phyloP scores from a whole-genome alignment of 2,113 vertebrate species.

The Rhodinocichla rosea region DNA sequence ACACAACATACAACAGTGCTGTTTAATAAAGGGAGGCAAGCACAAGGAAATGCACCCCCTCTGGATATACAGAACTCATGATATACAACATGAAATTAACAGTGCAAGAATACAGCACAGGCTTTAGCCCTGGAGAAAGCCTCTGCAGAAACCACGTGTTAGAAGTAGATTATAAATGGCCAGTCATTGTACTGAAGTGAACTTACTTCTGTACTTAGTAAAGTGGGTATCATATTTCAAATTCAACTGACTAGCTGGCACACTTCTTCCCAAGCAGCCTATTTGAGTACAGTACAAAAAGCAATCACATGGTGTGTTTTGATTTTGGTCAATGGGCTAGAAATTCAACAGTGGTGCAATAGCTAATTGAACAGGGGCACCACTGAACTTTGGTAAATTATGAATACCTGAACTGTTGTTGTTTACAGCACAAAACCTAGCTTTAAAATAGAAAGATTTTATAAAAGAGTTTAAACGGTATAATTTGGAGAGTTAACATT shows the following conservation, averaged over 20 bases:
- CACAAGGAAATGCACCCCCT: background rate
- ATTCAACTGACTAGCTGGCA: background rate
- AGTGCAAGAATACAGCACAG: background rate
- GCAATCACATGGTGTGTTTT: background rate
- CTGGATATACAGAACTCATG: background rate
- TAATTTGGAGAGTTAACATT: background rate
- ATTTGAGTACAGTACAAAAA: background rate
- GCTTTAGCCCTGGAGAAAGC: background rate
- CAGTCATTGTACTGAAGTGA: slow-evolving; percentile 27
- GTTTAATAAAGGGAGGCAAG: background rate
- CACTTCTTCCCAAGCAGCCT: background rate
- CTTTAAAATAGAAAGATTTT: background rate
- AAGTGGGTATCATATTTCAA: background rate
- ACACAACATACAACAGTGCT: background rate
- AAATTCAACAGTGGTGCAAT: background rate
- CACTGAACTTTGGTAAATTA: slow-evolving; percentile 15
- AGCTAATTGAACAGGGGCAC: background rate
- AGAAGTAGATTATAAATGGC: slow-evolving; percentile 45
- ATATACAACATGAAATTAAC: background rate
- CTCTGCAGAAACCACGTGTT: background rate
- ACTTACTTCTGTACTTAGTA: background rate
- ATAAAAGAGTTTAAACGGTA: background rate
- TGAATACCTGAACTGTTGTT: background rate
- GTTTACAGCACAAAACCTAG: background rate
- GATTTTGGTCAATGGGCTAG: slow-evolving; percentile 8